phyloP scores from a whole-genome alignment of 2,888 invertebrate genomes.

The Xanthostigma xanthostigma region DNA sequence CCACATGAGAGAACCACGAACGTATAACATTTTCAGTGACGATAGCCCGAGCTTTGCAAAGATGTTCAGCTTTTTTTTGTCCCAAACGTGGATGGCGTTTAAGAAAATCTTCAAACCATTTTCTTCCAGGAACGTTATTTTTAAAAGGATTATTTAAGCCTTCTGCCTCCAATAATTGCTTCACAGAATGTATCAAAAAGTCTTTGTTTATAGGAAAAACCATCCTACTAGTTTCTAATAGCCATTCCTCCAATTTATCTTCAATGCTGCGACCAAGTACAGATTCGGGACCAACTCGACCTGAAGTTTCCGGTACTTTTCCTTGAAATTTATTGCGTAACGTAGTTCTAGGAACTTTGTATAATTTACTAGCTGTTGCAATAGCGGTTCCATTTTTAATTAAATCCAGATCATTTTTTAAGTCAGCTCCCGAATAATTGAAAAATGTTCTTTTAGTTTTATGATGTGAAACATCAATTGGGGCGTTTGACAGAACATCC shows the following conservation, averaged over 20 bases:
- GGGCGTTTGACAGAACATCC: background rate
- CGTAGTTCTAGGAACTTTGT: slow-evolving; percentile 5
- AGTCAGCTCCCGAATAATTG: no score
- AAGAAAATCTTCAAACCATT: slow-evolving; percentile 14
- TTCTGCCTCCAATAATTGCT: no score
- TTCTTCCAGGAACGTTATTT: no score
- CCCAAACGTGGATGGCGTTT: slow-evolving; percentile 10
- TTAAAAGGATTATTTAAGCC: no score
- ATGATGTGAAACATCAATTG: background rate
- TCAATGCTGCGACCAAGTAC: slow-evolving; percentile 11
- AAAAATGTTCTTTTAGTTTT: background rate
- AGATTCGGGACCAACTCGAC: slow-evolving; percentile 10
- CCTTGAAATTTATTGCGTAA: slow-evolving; percentile 5
- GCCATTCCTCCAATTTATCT: slow-evolving; percentile 11
- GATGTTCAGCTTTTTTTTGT: slow-evolving; percentile 13
- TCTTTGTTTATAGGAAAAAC: slow-evolving; percentile 14
- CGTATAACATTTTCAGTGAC: slow-evolving; percentile 12
- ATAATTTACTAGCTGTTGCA: slow-evolving; percentile 2
- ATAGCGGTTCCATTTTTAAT: slow-evolving; percentile 3
- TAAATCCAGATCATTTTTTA: no score
- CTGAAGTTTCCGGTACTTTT: slow-evolving; percentile 6
- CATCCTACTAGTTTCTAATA: slow-evolving; percentile 10
- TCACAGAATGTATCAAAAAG: no score
- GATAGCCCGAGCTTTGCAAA: slow-evolving; percentile 10
- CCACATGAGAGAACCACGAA: slow-evolving; percentile 12